Percentiles rank a stretch among this genome's conserved stretches.
Evolutionary conservation across 2,797 vertebrate genomes (phyloP).

Genomic region (Sternotherus odoratus): DNA sequence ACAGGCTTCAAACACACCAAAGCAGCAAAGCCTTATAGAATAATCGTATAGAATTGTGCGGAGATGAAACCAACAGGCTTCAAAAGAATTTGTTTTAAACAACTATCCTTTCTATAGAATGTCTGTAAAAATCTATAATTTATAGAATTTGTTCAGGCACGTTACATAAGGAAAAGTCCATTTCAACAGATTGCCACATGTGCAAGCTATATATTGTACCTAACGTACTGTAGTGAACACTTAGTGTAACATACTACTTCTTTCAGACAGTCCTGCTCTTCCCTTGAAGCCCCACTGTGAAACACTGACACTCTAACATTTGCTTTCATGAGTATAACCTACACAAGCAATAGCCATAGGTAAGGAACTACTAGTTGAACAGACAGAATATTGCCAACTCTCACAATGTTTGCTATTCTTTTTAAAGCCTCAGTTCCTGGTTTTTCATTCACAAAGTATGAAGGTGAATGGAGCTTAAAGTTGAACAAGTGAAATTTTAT

Average conservation of each 20-base stretch:
- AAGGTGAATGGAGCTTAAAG: neutral
- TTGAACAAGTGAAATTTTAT: neutral
- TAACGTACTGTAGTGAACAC: neutral
- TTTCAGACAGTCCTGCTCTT: neutral
- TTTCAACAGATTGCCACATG: neutral
- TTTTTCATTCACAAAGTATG: neutral
- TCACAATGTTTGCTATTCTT: neutral
- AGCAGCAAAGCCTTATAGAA: neutral
- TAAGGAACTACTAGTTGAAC: neutral
- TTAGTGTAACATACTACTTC: neutral
- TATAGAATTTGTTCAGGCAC: neutral
- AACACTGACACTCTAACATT: neutral
- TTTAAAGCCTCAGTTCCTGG: neutral
- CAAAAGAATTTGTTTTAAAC: neutral
- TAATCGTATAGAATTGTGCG: neutral
- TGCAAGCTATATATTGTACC: neutral
- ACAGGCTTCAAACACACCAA: fast-evolving
- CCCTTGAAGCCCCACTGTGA: neutral
- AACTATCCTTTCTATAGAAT: neutral
- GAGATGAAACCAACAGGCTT: neutral
- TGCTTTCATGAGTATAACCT: neutral
- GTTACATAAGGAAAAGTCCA: neutral
- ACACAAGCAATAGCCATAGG: fast-evolving
- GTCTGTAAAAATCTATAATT: neutral
- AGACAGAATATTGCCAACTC: neutral